A percentile compares a stretch with the other conserved stretches of the same genome.
These are phyloP conservation scores for Ceratosolen solmsi DNA, from an alignment of 1,140 invertebrate species.

Conservation along the genomic window DNA sequence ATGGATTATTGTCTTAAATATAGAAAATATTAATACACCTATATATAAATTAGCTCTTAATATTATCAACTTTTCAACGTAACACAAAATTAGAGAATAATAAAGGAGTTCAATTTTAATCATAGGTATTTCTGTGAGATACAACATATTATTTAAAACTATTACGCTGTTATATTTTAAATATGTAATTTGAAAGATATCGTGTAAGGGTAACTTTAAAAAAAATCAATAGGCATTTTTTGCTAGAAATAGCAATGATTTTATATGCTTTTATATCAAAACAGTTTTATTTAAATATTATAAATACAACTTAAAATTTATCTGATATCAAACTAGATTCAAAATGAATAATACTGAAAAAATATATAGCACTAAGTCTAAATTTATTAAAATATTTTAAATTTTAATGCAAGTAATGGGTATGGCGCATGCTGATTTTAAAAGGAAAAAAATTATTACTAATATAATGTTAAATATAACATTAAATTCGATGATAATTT, in stretches of 20 bases:
- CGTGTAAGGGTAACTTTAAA: background rate
- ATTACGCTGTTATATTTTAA: conserved; percentile 6
- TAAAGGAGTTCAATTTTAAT: too few species aligned
- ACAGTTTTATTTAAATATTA: background rate
- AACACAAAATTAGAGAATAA: too few species aligned
- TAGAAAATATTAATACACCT: too few species aligned
- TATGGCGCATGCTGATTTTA: conserved; percentile 54
- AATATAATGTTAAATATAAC: conserved; percentile 50
- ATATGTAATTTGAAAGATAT: background rate
- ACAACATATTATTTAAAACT: background rate
- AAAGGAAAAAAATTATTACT: conserved; percentile 53
- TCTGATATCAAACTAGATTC: background rate
- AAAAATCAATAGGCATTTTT: background rate
- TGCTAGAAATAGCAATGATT: background rate
- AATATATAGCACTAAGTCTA: background rate
- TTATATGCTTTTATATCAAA: background rate
- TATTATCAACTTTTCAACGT: too few species aligned
- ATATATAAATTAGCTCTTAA: too few species aligned
- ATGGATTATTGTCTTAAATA: too few species aligned
- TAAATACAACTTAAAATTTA: background rate
- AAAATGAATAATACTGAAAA: background rate
- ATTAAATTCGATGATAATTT: conserved; percentile 49
- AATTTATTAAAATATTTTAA: background rate
- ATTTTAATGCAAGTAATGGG: conserved; percentile 59
- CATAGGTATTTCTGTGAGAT: too few species aligned